These are phyloP conservation scores for Electrophaes corylata DNA, from an alignment of 2,888 invertebrate genomes.

Conservation along the genomic window DNA sequence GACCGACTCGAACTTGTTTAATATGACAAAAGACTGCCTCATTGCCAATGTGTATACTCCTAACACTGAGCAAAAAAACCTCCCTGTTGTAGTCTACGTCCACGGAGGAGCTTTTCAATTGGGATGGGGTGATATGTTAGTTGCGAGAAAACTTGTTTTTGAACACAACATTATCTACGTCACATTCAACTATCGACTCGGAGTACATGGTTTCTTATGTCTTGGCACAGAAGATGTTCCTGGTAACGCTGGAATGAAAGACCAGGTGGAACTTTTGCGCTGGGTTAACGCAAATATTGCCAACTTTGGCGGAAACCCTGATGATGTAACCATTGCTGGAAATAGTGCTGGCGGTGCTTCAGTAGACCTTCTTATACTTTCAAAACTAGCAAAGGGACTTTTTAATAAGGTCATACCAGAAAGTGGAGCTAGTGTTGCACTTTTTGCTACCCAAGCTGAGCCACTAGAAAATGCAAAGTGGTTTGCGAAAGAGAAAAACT, in stretches of 20 bases:
- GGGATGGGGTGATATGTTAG: constrained; percentile 37
- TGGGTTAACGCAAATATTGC: constrained; percentile 57
- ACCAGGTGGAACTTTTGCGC: constrained; percentile 50
- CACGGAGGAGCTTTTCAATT: constrained; percentile 50
- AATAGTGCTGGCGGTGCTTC: constrained; percentile 50
- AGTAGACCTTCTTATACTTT: constrained; percentile 49
- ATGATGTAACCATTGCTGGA: constrained; percentile 54
- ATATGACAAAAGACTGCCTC: constrained; percentile 58
- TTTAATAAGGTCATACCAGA: constrained; percentile 54
- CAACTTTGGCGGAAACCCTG: constrained; percentile 54
- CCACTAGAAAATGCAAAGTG: constrained; percentile 51
- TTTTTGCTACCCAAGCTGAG: constrained; percentile 48
- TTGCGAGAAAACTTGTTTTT: constrained; percentile 37
- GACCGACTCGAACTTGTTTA: too few species aligned
- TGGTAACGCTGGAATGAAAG: constrained; percentile 59
- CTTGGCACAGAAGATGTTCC: constrained; percentile 50
- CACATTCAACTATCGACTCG: constrained; percentile 50
- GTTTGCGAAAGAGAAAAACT: constrained; percentile 45
- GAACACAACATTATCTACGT: constrained; percentile 44
- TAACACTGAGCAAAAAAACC: constrained; percentile 48
- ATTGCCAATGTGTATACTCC: constrained; percentile 62
- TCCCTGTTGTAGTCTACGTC: constrained; percentile 48
- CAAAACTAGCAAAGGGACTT: constrained; percentile 47
- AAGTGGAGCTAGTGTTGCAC: constrained; percentile 48
- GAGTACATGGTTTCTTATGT: constrained; percentile 48